Percentiles rank a stretch among this genome's conserved stretches.
phyloP scores from a whole-genome alignment of 2,797 vertebrate species.

The Notoglanidium macrostoma region DNA sequence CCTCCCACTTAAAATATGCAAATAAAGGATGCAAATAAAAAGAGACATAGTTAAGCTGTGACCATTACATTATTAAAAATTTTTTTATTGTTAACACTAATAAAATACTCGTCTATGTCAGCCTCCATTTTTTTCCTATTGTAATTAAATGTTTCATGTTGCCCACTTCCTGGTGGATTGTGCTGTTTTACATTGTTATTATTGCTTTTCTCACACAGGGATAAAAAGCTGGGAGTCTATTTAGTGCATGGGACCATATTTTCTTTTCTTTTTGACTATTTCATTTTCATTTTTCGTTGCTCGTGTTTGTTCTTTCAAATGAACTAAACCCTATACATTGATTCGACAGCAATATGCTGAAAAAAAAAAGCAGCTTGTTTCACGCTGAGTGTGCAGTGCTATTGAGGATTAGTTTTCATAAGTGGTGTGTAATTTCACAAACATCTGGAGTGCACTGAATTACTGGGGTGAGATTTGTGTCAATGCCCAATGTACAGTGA shows the following conservation, averaged over 20 bases:
- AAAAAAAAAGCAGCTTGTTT: conserved; percentile 11
- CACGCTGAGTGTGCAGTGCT: not conserved
- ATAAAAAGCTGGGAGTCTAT: no score
- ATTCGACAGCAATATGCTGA: not conserved
- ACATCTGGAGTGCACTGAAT: conserved; percentile 12
- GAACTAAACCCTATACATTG: not conserved
- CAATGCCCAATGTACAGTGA: not conserved
- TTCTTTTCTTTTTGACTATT: not conserved
- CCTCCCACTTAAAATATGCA: not conserved
- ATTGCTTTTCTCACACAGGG: not conserved
- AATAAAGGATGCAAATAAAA: not conserved
- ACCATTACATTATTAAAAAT: not conserved
- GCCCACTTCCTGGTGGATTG: not conserved
- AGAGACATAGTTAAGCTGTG: not conserved
- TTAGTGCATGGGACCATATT: not conserved
- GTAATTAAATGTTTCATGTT: not conserved
- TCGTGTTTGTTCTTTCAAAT: not conserved
- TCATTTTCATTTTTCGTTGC: not conserved
- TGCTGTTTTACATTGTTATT: not conserved
- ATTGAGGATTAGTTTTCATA: not conserved
- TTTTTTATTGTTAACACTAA: no score
- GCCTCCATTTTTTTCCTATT: not conserved
- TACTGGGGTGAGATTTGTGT: not conserved
- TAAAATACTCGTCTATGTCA: not conserved
- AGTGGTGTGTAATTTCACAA: conserved; percentile 3